Evolutionary conservation across 1,140 invertebrate genomes (phyloP), one percentile per base, ranked within the genome.

Genomic region (Leptopilina boulardi): DNA sequence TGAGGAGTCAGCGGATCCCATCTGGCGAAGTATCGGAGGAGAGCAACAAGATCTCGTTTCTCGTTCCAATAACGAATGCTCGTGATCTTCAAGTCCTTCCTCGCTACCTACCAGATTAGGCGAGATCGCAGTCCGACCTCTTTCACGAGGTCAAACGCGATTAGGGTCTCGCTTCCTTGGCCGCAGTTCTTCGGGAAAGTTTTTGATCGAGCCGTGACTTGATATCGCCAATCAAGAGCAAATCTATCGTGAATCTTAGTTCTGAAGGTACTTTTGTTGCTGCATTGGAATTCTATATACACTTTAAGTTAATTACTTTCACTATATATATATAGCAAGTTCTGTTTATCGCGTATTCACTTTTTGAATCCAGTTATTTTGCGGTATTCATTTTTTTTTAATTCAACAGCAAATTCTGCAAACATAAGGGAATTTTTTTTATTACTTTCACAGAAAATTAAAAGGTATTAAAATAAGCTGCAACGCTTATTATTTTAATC

Each of bases 141-240:
- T 30, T 66, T 23, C 26, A 15, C 26, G 59, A n/a, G 59, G 59
- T 56, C 81, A 82, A 83, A 79, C 78, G 78, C 81, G 78, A 80
- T 82, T 82, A 54, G 47, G 78, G 47, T 38, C 70, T 82, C 77
- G 78, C 77, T 51, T 59, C 71, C 70, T 23, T 19, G 71, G 73
- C 59, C 41, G n/a, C 34, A 79, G 74, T 76, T 77, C 80, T 77
- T 78, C 81, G 82, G 80, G 85, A 83, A 86, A 86, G 84, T 86
- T n/a, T n/a, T 86, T 84, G 85, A 84, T 84, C 82, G 73, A 81
- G 77, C 82, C 84, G 80, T 84, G 83, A 84, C 82, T 83, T 76
- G 41, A 75, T 81, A 82, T 83, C 78, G 47, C 76, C 73, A 80
- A 84, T 81, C 82, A 66, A 30, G 59, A 66, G 77, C 15, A 34